Base-by-base conservation (phyloP, 2,113 vertebrate species). In the Dryoscopus gambensis region DNA sequence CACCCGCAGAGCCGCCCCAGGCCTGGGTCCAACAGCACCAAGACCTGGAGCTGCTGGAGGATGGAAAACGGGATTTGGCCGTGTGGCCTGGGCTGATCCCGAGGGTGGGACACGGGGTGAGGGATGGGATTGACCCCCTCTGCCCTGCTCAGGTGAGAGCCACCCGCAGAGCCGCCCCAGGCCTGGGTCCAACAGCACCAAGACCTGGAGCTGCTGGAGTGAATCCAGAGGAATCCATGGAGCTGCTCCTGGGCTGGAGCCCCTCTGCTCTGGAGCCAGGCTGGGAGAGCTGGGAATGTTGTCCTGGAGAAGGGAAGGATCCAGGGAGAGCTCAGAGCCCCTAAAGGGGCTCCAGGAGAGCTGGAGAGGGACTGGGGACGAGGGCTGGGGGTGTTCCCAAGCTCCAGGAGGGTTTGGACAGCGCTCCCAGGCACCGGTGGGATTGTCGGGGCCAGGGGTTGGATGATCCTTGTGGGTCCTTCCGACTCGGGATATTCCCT, bases 201-300 rank as follows among this genome's bases (percentile, higher is more conserved):
- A 2, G 53, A 30, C 4, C 0, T 0, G 39, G n/a, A 52, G 4
- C 46, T 53, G 39, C 1, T n/a, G 46, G 53, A 68, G 33, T 0
- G 2, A 35, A 4, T 1, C 50, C 59, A 16, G 31, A 52, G 28
- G 37, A 50, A 37, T 7, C 62, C 27, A 7, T 2, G 19, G 62
- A 64, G 62, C 39, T 42, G 62, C 19, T 35, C 23, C 20, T 4
- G 23, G n/a, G 57, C 27, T 40, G 52, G 4, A 9, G 50, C 7
- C 5, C 19, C 19, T 46, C 44, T 25, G 24, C 49, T 50, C 35
- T 39, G 42, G 3, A 9, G 52, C 7, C 5, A 16, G 60, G 22
- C 12, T 67, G 77, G 3, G 33, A 47, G 28, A 40, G 59, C 1
- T 65, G 27, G 30, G 40, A 11, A 4, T 10, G 42, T 8, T 81